A percentile compares a stretch with the other conserved stretches of the same genome.
phyloP scores from a whole-genome alignment of 53 echinoderm and acorn worm genomes.

The Patiria pectinifera region DNA sequence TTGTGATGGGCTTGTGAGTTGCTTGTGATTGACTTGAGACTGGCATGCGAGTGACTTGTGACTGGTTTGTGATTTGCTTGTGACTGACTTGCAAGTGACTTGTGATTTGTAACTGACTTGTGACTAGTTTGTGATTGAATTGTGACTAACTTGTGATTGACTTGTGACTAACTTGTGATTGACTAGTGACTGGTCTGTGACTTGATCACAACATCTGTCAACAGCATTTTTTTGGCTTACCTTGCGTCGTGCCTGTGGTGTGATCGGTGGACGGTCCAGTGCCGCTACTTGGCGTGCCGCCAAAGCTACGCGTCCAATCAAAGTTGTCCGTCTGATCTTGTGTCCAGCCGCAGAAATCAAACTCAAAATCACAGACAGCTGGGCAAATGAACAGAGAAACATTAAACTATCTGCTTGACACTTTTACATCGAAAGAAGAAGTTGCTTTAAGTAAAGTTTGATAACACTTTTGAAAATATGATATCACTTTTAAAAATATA shows the following conservation, averaged over 20 bases:
- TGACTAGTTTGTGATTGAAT: too few species aligned
- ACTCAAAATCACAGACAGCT: constrained; percentile 80
- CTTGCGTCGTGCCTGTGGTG: constrained; percentile 79
- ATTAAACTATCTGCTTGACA: not conserved
- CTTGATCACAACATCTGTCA: not conserved
- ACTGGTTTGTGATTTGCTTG: too few species aligned
- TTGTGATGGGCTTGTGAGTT: not conserved
- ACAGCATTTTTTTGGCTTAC: constrained; percentile 20
- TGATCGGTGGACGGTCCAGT: constrained; percentile 89
- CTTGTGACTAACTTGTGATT: not conserved
- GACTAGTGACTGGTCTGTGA: not conserved
- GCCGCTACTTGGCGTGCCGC: constrained; percentile 62
- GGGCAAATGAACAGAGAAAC: not conserved
- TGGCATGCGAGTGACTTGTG: too few species aligned
- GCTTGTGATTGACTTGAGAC: too few species aligned
- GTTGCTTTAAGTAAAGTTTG: too few species aligned
- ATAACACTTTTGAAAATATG: too few species aligned
- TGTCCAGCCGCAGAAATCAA: constrained; percentile 80
- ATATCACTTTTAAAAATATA: too few species aligned
- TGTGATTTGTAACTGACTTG: too few species aligned
- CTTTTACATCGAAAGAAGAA: too few species aligned
- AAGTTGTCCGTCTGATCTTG: constrained; percentile 75
- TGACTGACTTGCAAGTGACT: too few species aligned
- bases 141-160: not conserved
- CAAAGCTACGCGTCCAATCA: constrained; percentile 78